Base-by-base conservation (phyloP, 1,140 invertebrate species). In the Drosophila murphyi region DNA sequence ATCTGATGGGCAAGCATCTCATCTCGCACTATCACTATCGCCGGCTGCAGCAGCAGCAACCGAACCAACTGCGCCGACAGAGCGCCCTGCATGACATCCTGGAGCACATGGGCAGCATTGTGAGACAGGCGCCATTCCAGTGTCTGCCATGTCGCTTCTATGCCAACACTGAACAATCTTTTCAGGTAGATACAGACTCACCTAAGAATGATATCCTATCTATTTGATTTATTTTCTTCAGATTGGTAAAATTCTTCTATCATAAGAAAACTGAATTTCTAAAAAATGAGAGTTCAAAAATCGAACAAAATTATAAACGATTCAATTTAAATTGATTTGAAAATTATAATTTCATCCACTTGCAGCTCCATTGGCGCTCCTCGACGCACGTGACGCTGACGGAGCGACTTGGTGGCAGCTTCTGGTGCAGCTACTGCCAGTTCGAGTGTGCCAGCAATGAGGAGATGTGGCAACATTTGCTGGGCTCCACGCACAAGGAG, bases 71-170 rank as follows among this genome's bases (percentile, higher is more conserved):
- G 0, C 67, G 35, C 3, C 67, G 71, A 8, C 68, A 89, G 43
- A 31, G 37, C 28, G 72, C 78, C 0, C 61, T 91, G 56, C 93
- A 94, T 65, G 93, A 93, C n/a, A 95, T 97, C 47, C 93, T 97
- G 29, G 94, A 95, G 50, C 96, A 97, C 91, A 97, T 97, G 88
- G 94, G 93, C 59, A 95, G 95, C 70, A 95, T 97, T 76, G 95
- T 97, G 2, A 94, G 95, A 39, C 95, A 97, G 77, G 96, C 96
- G 63, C 96, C 96, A 0, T 98, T 96, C 87, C 97, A 97, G 91
- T 98, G 97, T 85, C 94, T 94, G 28, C 93, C 96, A 1, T 98
- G 97, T 92, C 95, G 95, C 50, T 98, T 97, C 92, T 98, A 97
- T 92, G 96, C 96, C 77, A 97, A 97, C 90, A 95, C 95, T 54